Evolutionary conservation across 2,888 invertebrate genomes (phyloP).

Genomic region (Stenodera caucasica): DNA sequence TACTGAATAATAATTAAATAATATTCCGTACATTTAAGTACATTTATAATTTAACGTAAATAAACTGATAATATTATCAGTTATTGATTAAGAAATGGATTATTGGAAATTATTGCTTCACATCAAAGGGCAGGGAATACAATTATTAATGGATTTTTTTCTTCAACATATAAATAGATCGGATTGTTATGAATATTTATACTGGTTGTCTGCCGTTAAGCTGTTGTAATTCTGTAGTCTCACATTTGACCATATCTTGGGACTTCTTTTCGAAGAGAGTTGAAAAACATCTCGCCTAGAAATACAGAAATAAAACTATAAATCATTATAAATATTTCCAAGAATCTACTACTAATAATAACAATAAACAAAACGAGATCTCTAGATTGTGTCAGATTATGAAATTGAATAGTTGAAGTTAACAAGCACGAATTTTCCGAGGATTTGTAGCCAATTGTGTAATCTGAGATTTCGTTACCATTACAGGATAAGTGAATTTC

Average conservation of each 20-base stretch:
- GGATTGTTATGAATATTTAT: neutral
- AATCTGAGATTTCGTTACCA: no score
- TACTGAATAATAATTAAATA: neutral
- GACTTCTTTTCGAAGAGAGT: constrained; percentile 31
- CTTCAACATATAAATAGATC: no score
- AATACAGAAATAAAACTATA: constrained; percentile 22
- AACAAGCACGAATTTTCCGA: no score
- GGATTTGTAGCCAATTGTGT: no score
- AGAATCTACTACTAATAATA: no score
- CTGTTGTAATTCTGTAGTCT: constrained; percentile 17
- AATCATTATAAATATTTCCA: neutral
- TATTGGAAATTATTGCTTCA: constrained; percentile 1
- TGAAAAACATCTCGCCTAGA: constrained; percentile 42
- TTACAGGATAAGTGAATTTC: no score
- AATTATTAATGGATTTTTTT: no score
- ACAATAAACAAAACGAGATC: no score
- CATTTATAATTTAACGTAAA: neutral
- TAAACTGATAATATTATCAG: neutral
- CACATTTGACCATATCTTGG: constrained; percentile 7
- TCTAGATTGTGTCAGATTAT: no score
- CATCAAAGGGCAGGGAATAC: constrained; percentile 2
- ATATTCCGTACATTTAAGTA: constrained; percentile 1
- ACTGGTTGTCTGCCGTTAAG: constrained; percentile 18
- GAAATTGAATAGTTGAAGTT: no score
- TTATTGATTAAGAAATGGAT: neutral